Percentiles rank a stretch among this genome's conserved stretches.
These are phyloP conservation scores for Bradypodion ventrale DNA, from an alignment of 2,797 vertebrate species.

Conservation along the genomic window DNA sequence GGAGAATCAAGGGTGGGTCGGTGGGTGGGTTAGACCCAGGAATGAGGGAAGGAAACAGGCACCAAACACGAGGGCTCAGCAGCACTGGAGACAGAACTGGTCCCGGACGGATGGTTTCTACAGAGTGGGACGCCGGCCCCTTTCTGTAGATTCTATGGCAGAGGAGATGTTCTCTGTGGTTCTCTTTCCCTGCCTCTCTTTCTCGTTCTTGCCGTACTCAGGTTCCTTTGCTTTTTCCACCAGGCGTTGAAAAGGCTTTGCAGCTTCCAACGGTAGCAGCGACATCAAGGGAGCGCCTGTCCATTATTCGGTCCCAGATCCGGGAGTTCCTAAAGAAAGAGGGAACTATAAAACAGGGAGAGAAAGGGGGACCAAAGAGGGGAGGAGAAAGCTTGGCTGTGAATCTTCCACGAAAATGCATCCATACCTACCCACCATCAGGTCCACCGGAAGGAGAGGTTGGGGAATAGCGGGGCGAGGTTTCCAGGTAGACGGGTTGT, in stretches of 20 bases:
- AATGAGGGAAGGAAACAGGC: conserved; percentile 41
- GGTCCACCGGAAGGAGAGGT: conserved; percentile 6
- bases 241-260: background rate
- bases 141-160: background rate
- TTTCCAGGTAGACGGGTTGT: background rate
- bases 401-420: background rate
- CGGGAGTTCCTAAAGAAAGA: conserved; percentile 25
- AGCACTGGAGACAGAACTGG: background rate
- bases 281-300: background rate
- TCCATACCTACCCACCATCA: conserved; percentile 14
- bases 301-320: conserved; percentile 24
- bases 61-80: background rate
- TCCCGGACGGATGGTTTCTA: background rate
- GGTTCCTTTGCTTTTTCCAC: background rate
- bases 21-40: conserved; percentile 27
- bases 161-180: background rate
- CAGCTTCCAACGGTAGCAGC: background rate
- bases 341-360: background rate
- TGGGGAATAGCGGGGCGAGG: conserved; percentile 9
- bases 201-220: background rate
- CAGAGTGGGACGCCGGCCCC: background rate
- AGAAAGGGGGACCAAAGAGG: background rate
- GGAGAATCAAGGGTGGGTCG: background rate
- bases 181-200: background rate
- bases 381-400: too few relatives aligned